Base-by-base conservation (phyloP, 2,113 vertebrate species). In the Mustela lutreola region DNA sequence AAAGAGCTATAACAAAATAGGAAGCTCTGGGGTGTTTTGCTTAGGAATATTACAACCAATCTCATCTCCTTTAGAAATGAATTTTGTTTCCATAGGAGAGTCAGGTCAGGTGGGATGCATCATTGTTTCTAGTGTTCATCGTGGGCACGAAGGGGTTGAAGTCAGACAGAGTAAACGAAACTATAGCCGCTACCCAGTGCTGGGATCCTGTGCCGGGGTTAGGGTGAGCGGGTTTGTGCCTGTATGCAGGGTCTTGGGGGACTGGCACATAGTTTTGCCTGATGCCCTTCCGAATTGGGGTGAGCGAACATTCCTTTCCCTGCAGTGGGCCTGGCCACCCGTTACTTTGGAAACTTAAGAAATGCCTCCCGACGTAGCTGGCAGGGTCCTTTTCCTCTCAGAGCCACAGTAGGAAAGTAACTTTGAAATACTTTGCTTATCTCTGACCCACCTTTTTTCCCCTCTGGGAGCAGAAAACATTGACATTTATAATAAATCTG, bases 281-380 rank as follows among this genome's bases (percentile, higher is more conserved):
- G 0, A 14, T 21, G 60, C 62, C 50, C 75, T 39, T 21, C 33
- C 15, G 11, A 62, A 16, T 8, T 9, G 4, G 31, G 42, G 6
- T 26, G 3, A 50, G n/a, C 1, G 15, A 80, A 80, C 56, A 24
- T 42, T 65, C 65, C n/a, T 45, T 28, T 28, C 39, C 15, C 1
- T 53, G 48, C 36, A 42, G 62, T 39, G n/a, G 21, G 2, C 19
- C 28, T 63, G 60, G 50, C 78, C 45, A 3, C 28, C 33, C 45
- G 50, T 39, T 36, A 48, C 78, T 81, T 60, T 42, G 58, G 56
- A 84, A 62, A 87, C 26, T 33, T 14, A 28, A 15, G 76, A 93
- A 81, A 39, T n/a, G 3, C 18, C 1, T n/a, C 50, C 63, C 5
- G 5, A 76, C 60, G 14, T 33, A 36, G 45, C 48, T 39, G 48